Evolutionary conservation across 92 coral and sea anemone species (phyloP).

Genomic region (Phymanthus crucifer): DNA sequence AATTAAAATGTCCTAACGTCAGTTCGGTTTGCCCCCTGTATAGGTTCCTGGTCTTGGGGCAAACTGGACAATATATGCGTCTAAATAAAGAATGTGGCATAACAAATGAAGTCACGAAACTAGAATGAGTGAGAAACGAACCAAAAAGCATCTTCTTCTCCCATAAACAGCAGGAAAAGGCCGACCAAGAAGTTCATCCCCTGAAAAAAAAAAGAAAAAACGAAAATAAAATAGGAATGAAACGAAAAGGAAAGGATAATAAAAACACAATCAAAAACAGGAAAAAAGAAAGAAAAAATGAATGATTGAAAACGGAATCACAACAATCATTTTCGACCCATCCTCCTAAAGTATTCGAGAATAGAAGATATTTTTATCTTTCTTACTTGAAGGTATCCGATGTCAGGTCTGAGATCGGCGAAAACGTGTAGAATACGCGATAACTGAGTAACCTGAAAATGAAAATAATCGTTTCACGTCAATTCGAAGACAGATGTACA

Average conservation of each 20-base stretch:
- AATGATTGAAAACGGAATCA: too few species aligned
- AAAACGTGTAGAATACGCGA: conserved; percentile 74
- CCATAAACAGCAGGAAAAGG: conserved; percentile 77
- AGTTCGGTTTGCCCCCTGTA: too few species aligned
- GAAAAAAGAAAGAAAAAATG: too few species aligned
- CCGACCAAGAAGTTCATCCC: conserved; percentile 91
- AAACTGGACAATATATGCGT: too few species aligned
- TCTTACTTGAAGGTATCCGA: conserved; percentile 79
- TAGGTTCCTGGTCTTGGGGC: too few species aligned
- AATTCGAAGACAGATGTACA: background rate
- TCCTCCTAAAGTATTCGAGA: too few species aligned
- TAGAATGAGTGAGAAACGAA: conserved; percentile 14
- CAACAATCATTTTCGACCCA: too few species aligned
- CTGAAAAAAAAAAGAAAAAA: conserved; percentile 30
- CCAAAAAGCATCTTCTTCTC: conserved; percentile 89
- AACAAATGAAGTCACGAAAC: background rate
- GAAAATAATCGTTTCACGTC: background rate
- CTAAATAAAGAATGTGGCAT: background rate
- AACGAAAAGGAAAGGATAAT: too few species aligned
- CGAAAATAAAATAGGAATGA: background rate
- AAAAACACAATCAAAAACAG: too few species aligned
- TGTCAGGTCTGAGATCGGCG: conserved; percentile 70
- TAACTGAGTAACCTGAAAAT: conserved; percentile 53
- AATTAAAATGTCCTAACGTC: background rate
- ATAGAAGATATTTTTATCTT: background rate